A percentile compares a stretch with the other conserved stretches of the same genome.
Conservation (phyloP, 2,113 vertebrate genomes). For the Protobothrops flavoviridis region DNA sequence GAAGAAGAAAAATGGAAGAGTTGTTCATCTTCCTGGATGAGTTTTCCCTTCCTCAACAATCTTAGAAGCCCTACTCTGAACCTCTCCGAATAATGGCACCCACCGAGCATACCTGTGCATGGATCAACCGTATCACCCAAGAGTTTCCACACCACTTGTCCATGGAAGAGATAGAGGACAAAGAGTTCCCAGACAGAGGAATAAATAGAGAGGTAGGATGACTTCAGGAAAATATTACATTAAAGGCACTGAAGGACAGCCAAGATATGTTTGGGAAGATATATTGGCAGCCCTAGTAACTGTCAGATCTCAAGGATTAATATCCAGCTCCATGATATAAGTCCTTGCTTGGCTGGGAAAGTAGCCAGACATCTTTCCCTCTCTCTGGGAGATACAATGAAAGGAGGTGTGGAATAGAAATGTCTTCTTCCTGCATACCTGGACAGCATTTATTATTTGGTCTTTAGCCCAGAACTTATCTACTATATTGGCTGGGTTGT, state of each 20-base stretch:
- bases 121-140: neutral
- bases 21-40: too few species aligned
- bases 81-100: neutral
- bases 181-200: too few species aligned
- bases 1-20: neutral
- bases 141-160: neutral
- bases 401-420: neutral
- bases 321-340: neutral
- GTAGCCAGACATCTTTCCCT: neutral
- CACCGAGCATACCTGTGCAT: neutral
- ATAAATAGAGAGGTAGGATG: neutral
- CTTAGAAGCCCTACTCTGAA: neutral
- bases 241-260: neutral
- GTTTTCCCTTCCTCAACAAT: neutral
- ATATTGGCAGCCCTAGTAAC: neutral
- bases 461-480: neutral
- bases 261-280: neutral
- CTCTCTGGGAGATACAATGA: neutral
- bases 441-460: neutral
- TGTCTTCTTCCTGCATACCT: neutral
- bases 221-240: neutral
- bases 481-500: neutral
- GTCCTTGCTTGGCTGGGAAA: neutral
- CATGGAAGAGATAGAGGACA: neutral
- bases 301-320: neutral